phyloP scores from a whole-genome alignment of 37 sponge, comb jelly and placozoan species.

The Diacarnus erythraeanus region DNA sequence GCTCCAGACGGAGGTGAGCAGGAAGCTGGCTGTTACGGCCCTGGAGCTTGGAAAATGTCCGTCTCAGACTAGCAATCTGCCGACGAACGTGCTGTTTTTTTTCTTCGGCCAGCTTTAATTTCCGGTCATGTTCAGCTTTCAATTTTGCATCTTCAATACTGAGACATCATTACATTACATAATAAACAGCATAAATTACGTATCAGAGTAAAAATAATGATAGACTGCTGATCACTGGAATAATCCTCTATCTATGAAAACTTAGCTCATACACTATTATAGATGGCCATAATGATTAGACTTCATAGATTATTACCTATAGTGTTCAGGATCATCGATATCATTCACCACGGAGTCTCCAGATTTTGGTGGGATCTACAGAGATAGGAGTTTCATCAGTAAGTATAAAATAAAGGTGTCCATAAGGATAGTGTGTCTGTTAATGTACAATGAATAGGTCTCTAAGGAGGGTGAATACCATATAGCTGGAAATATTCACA shows the following conservation, averaged over 20 bases:
- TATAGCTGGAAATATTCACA: too few species aligned
- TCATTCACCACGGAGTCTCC: slow-evolving; percentile 52
- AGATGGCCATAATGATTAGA: neutral
- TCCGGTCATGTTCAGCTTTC: slow-evolving; percentile 91
- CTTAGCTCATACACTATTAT: too few species aligned
- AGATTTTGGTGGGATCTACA: slow-evolving; percentile 15
- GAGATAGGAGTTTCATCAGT: too few species aligned
- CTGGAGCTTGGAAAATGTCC: slow-evolving; percentile 73
- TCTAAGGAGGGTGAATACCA: too few species aligned
- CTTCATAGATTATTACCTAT: slow-evolving; percentile 45
- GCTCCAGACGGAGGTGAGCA: slow-evolving; percentile 45
- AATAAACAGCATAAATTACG: too few species aligned
- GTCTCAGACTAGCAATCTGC: slow-evolving; percentile 37
- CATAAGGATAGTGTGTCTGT: neutral
- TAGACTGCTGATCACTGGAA: too few species aligned
- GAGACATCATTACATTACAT: neutral
- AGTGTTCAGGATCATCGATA: slow-evolving; percentile 80
- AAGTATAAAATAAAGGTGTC: neutral
- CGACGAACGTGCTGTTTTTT: slow-evolving; percentile 83
- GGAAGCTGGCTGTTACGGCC: slow-evolving; percentile 65
- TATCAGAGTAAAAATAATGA: too few species aligned
- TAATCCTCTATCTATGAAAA: too few species aligned
- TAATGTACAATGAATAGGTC: neutral
- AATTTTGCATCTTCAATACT: slow-evolving; percentile 99
- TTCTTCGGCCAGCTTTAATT: slow-evolving; percentile 84